Conservation (phyloP, 2,113 vertebrate species). For the Acanthochromis polyacanthus region DNA sequence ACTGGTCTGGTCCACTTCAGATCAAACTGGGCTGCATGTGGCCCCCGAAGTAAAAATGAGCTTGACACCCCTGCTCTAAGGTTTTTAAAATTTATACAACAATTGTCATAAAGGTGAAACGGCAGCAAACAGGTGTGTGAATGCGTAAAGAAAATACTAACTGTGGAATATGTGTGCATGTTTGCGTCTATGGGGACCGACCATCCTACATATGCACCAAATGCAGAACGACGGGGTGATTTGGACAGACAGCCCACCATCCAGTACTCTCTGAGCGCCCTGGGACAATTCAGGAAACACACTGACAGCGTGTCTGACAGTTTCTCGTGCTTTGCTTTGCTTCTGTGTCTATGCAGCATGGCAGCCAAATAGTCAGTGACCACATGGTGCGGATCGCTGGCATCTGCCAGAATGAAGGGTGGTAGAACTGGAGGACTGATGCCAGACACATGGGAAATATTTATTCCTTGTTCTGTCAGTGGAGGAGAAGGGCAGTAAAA, state of each 20-base stretch:
- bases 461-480: conserved; percentile 21
- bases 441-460: conserved; percentile 53
- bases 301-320: conserved; percentile 62
- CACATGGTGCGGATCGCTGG: conserved; percentile 66
- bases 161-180: background rate
- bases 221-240: conserved; percentile 40
- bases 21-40: no score
- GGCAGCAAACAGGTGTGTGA: background rate
- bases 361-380: conserved; percentile 62
- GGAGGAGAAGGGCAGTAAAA: background rate
- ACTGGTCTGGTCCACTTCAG: no score
- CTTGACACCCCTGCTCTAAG: no score
- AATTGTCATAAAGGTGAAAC: no score
- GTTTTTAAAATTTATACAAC: no score
- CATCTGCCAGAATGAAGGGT: conserved; percentile 51
- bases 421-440: conserved; percentile 45
- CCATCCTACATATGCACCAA: conserved; percentile 9
- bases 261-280: conserved; percentile 26
- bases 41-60: no score
- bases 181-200: conserved; percentile 10
- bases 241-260: conserved; percentile 45
- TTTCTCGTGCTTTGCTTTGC: conserved; percentile 51
- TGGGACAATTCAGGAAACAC: conserved; percentile 49
- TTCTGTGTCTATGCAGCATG: conserved; percentile 40
- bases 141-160: background rate